phyloP scores from a whole-genome alignment of 2,113 vertebrate genomes.

The Sphaerodactylus townsendi region DNA sequence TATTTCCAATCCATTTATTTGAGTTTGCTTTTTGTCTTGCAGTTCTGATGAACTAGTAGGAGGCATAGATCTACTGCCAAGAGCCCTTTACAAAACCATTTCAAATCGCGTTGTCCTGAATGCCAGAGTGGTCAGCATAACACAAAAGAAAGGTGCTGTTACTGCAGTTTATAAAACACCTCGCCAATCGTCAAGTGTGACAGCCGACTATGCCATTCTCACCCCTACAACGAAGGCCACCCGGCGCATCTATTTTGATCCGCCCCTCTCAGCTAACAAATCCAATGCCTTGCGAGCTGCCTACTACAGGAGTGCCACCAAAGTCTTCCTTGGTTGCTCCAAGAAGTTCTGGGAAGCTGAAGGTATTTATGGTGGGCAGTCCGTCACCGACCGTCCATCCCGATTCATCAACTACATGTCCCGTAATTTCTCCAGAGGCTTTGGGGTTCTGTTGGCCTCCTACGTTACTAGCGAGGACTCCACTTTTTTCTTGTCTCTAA shows the following conservation, averaged over 20 bases:
- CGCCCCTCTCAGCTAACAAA: conserved; percentile 72
- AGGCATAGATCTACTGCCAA: conserved; percentile 45
- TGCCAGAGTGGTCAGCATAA: neutral
- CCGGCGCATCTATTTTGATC: conserved; percentile 75
- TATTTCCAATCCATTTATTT: neutral
- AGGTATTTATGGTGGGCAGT: conserved; percentile 77
- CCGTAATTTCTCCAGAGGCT: conserved; percentile 66
- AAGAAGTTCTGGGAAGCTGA: conserved; percentile 80
- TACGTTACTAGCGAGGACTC: conserved; percentile 80
- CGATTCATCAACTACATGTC: conserved; percentile 38
- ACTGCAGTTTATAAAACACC: neutral
- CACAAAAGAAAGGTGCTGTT: neutral
- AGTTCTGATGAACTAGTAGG: conserved; percentile 33
- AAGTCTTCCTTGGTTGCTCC: conserved; percentile 79
- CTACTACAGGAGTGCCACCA: conserved; percentile 78
- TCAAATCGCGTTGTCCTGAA: neutral
- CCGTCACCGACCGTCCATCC: conserved; percentile 63
- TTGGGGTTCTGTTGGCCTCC: conserved; percentile 77
- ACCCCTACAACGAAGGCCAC: conserved; percentile 77
- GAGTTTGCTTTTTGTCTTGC: neutral
- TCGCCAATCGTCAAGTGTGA: conserved; percentile 30
- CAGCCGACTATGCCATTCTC: conserved; percentile 74
- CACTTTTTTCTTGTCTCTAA: conserved; percentile 74
- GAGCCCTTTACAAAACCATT: conserved; percentile 16
- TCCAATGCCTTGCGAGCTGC: conserved; percentile 73